Evolutionary conservation across 2,797 vertebrate species (phyloP), one percentile per base, ranked within the genome.

Genomic region (Scarus forsteni): DNA sequence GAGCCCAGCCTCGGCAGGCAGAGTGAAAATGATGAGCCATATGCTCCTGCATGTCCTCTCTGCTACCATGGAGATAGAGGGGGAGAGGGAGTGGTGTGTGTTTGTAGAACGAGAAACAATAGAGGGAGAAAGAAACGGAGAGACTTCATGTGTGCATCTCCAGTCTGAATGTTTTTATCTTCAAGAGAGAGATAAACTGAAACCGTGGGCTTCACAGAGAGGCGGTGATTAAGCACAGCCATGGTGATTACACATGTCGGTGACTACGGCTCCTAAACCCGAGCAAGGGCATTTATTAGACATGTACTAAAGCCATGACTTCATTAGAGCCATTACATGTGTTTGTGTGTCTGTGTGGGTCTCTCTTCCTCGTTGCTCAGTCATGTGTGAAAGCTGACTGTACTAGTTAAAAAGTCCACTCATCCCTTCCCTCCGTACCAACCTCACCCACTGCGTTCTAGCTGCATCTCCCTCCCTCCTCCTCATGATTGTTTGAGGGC

Each of bases 21-120:
- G 85, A 91, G 88, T 88, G 87, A 93, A 92, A 93, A 92, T 90
- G 91, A 92, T 92, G 91, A 93, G 92, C 92, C 92, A 93, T 93
- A 92, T 94, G 92, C 88, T 89, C 85, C 85, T 90, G 87, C 87
- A 85, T 85, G 86, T 89, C 85, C 90, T 89, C 86, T 74, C 87
- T 75, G 92, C 89, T 92, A 45, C 91, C 89, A 93, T 92, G 88
- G 91, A 87, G 92, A 91, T 91, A 56, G 83, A 80, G 70, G 85
- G 68, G 12, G 77, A 85, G 88, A 84, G 82, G 81, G 85, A 87
- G 85, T 74, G 88, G 75, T 83, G 80, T 77, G 81, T 77, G 27
- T 27, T 81, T 76, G 64, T 77, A 81, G 80, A 87, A 66, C 69
- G 14, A 79, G 79, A 72, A 56, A 60, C 36, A 85, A 86, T 79